These are phyloP conservation scores for Alca torda DNA, from an alignment of 2,797 vertebrate species.

Conservation along the genomic window DNA sequence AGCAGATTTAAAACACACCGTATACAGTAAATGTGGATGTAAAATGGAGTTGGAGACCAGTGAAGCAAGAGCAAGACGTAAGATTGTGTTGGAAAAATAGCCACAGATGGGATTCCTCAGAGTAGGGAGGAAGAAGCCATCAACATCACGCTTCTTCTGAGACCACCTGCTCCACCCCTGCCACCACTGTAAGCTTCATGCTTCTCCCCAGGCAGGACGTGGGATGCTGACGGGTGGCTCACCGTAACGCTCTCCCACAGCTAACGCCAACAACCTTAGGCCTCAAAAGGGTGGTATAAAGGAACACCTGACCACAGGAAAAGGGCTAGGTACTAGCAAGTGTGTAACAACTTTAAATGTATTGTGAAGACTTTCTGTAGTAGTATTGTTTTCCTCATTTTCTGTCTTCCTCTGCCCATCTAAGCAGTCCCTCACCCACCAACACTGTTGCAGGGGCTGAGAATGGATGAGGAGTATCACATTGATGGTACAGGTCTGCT, in stretches of 20 bases:
- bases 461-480: not conserved
- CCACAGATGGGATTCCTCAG: too few species aligned
- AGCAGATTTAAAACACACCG: not conserved
- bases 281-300: not conserved
- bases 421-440: not conserved
- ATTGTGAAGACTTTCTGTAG: not conserved
- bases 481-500: not conserved
- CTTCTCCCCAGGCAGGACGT: not conserved
- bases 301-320: not conserved
- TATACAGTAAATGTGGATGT: not conserved
- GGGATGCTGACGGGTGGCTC: fast-evolving
- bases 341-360: not conserved
- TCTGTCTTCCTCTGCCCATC: not conserved
- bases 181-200: not conserved
- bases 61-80: not conserved
- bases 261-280: not conserved
- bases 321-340: not conserved
- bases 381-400: not conserved
- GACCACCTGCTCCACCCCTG: not conserved
- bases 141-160: not conserved
- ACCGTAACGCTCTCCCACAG: not conserved
- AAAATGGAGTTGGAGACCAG: not conserved
- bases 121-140: not conserved
- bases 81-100: not conserved
- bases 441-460: not conserved